Evolutionary conservation across 2,888 invertebrate genomes (phyloP), one percentile per base, ranked within the genome.

Genomic region (Lampropteryx suffumata): DNA sequence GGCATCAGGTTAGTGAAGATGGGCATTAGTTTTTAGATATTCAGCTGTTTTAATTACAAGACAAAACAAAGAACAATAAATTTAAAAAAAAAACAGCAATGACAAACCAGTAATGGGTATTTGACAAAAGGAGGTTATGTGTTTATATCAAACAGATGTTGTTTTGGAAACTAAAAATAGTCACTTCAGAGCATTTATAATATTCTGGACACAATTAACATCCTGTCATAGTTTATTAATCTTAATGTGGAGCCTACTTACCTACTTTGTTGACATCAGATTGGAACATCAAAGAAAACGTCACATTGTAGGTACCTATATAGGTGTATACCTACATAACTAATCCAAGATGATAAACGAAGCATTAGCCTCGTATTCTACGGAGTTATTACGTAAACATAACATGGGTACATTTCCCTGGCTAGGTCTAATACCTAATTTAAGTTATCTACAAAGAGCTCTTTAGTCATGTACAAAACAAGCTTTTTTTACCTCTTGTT

Each of bases 311-410:
- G 7, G 24, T 24, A 24, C 24, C 24, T 24, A 24, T 4, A 17
- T 17, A 17, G 4, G 5, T 24, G 7, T 24, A 5, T 24, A 17
- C 7, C 5, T 24, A 24, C 24, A 5, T 24, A 5, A 6, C 1
- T 24, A 46, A 28, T 45, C 67, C 61, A 65, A 57, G 62, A 61
- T 53, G 59, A 53, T 54, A 56, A 64, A 51, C 67, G 65, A 77
- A 74, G 69, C 72, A 70, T 30, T 34, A 33, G 36, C 71, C 66
- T 76, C 67, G 74, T 69, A 71, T 69, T 21, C 71, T 73, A 68
- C 67, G 54, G 71, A 71, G 71, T 70, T 79, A 84, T 90, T 90
- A 90, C 89, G 89, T 90, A 90, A 90, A 90, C 84, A 83, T 67
- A 81, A 76, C 71, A n/a, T n/a, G n/a, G n/a, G n/a, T n/a, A n/a